Conservation (phyloP, 2,113 vertebrate species). For the Coptodon rendalli region DNA sequence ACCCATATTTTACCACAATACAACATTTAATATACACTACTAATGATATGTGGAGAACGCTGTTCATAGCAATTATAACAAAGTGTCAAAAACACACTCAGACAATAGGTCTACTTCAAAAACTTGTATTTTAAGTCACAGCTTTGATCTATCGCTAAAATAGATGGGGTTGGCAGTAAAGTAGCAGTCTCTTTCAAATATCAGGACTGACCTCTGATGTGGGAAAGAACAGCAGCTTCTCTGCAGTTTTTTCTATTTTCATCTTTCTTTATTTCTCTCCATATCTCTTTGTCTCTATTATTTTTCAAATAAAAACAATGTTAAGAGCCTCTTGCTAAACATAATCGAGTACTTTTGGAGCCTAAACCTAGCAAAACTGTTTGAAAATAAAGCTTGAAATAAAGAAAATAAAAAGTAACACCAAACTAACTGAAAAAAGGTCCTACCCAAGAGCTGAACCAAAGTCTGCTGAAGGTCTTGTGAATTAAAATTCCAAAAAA, state of each 20-base stretch:
- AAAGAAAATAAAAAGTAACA: background rate
- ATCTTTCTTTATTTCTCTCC: background rate
- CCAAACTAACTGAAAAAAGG: background rate
- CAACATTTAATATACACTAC: background rate
- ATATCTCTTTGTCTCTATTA: background rate
- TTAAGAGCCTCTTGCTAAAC: background rate
- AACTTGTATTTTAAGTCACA: constrained; percentile 1
- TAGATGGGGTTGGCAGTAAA: background rate
- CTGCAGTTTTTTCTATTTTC: background rate
- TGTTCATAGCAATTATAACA: background rate
- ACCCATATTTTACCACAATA: background rate
- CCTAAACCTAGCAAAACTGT: background rate
- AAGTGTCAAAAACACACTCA: background rate
- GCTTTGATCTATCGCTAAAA: background rate
- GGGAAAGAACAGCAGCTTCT: background rate
- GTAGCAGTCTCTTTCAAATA: background rate
- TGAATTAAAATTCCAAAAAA: background rate
- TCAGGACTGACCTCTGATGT: background rate
- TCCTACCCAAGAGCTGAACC: background rate
- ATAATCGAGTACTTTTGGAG: background rate
- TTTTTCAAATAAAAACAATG: background rate
- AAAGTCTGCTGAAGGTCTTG: background rate
- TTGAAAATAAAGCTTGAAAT: background rate
- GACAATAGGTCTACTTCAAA: background rate
- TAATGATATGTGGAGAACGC: background rate